Conservation (phyloP, 2,888 invertebrate species). For the Catocala sponsa region DNA sequence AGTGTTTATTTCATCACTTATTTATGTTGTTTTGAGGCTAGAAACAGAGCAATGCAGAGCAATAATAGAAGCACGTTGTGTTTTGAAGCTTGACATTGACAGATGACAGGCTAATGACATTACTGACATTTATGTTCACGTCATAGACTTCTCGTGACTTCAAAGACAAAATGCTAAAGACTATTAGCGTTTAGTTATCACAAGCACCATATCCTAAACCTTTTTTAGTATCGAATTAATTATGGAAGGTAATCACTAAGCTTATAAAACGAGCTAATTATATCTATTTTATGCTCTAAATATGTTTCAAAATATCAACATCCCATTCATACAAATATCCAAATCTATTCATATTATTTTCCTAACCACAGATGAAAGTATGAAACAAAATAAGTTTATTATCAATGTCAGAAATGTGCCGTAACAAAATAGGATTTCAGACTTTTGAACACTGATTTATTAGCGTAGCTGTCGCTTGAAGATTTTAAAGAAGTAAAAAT, state of each 20-base stretch:
- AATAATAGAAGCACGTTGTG: slow-evolving; percentile 41
- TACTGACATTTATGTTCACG: background rate
- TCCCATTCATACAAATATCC: no score
- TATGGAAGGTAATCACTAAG: no score
- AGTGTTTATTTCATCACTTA: slow-evolving; percentile 17
- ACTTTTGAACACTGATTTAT: slow-evolving; percentile 22
- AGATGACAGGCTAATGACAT: background rate
- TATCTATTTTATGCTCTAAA: no score
- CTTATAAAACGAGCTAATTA: no score
- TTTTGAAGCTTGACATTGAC: slow-evolving; percentile 36
- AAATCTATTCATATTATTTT: no score
- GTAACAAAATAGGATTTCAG: slow-evolving; percentile 48
- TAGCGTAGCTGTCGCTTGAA: slow-evolving; percentile 1
- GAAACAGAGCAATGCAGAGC: background rate
- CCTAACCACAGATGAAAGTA: background rate
- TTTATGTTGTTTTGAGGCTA: background rate
- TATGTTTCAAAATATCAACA: no score
- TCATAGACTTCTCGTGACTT: background rate
- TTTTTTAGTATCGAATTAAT: no score
- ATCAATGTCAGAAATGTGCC: slow-evolving; percentile 61
- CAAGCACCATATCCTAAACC: no score
- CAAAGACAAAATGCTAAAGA: background rate
- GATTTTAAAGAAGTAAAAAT: slow-evolving; percentile 55
- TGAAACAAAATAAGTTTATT: background rate
- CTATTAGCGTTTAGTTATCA: no score